Percentiles rank a stretch among this genome's conserved stretches.
Evolutionary conservation across 64 coral and sea anemone genomes (phyloP).

Genomic region (Dendrophyllia cribrosa): DNA sequence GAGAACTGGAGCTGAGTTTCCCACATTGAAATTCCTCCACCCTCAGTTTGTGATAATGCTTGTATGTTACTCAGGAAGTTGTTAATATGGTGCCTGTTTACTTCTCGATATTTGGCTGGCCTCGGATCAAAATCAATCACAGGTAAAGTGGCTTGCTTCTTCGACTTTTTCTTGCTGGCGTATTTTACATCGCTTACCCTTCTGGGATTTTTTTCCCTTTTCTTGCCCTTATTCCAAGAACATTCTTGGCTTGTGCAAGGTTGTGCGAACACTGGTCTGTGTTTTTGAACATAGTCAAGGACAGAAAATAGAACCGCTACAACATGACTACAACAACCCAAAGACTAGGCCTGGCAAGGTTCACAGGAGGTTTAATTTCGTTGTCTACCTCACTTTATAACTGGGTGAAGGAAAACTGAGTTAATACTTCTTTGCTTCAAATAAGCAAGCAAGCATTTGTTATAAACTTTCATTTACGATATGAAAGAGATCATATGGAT

Average conservation of each 20-base stretch:
- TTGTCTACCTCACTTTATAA: too few species aligned
- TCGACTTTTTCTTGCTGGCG: slow-evolving; percentile 4
- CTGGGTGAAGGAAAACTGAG: too few species aligned
- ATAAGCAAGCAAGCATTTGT: too few species aligned
- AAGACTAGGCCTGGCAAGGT: too few species aligned
- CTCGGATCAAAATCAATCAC: slow-evolving; percentile 64
- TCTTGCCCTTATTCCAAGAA: slow-evolving; percentile 64
- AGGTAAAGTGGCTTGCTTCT: not conserved
- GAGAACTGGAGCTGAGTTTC: slow-evolving; percentile 44
- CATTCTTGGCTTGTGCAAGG: slow-evolving; percentile 51
- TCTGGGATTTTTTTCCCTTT: slow-evolving; percentile 52
- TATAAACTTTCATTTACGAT: too few species aligned
- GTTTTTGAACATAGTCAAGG: not conserved
- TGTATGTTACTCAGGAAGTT: not conserved
- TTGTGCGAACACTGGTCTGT: not conserved
- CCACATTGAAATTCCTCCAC: slow-evolving; percentile 34
- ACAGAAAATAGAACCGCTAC: not conserved
- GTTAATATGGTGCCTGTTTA: not conserved
- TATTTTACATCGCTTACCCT: slow-evolving; percentile 13
- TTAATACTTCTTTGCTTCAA: too few species aligned
- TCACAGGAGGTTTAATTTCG: too few species aligned
- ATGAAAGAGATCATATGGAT: too few species aligned
- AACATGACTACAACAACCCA: too few species aligned
- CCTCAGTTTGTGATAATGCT: not conserved
- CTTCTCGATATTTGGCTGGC: slow-evolving; percentile 26